Base-by-base conservation (phyloP, 37 sponge, comb jelly and placozoan genomes). In the Axinella damicornis region DNA sequence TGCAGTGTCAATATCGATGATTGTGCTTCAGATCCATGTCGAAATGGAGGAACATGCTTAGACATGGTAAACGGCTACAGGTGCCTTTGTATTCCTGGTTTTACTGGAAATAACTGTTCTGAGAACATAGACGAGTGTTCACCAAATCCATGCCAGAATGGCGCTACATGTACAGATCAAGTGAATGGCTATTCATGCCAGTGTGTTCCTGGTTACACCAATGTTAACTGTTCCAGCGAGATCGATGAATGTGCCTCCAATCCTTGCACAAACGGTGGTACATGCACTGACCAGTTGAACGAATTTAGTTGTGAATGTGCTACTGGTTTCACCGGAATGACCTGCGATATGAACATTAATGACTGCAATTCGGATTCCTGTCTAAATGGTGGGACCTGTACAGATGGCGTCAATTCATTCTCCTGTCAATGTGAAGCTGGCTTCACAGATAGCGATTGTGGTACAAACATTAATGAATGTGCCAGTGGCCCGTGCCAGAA, bases 391-490 rank as follows among this genome's bases (percentile, higher is more conserved):
- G 88, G 85, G 5, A 64, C 72, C 22, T 92, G 93, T 82, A 53
- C 78, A 22, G 86, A 85, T 34, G 89, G 81, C 11, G 30, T 92
- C n/a, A 63, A 77, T 34, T 40, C 22, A 21, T 87, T 35, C 31
- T 27, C 55, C 18, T 90, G 91, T 64, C 22, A 19, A 22, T 90
- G 91, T 81, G 54, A 33, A 27, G 28, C 73, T 18, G 92, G 92
- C 1, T 92, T 52, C 54, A 87, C 88, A 35, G 92, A 88, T 20
- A 34, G 2, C 2, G 33, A 74, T 27, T 92, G 92, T 36, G 80
- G 86, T 24, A 34, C 74, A 19, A 76, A 82, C 22, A 90, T 87
- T 22, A 53, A 94, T 46, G 91, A 94, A 13, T 94, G 94, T 55
- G 58, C 33, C 2, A 28, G 32, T 31, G 52, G 54, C 20, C 81